Percentiles rank a stretch among this genome's conserved stretches.
phyloP scores from a whole-genome alignment of 2,888 invertebrate genomes.

The Carabus problematicus region DNA sequence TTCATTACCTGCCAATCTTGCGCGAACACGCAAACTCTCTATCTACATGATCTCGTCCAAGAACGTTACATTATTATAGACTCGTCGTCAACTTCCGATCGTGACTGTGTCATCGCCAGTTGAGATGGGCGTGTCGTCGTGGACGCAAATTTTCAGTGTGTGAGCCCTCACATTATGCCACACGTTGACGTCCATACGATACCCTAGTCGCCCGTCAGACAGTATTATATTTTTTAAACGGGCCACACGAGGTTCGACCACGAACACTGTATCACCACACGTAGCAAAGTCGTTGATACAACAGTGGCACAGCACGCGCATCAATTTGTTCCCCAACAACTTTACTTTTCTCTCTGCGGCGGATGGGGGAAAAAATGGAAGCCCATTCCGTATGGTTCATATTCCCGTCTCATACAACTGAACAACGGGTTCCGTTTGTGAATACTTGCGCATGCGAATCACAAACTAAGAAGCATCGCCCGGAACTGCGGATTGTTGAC shows the following conservation, averaged over 20 bases:
- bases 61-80: constrained; percentile 10
- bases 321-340: constrained; percentile 33
- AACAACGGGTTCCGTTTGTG: constrained; percentile 8
- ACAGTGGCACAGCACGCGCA: constrained; percentile 16
- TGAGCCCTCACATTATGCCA: constrained; percentile 5
- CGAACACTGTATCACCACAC: constrained; percentile 1
- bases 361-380: constrained; percentile 20
- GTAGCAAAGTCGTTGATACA: not conserved
- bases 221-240: not conserved
- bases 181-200: constrained; percentile 1
- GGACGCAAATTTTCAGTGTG: not conserved
- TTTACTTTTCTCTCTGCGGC: constrained; percentile 17
- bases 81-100: constrained; percentile 3
- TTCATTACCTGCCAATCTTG: constrained; percentile 37
- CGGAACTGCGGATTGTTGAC: constrained; percentile 42
- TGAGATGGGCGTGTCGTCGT: constrained; percentile 2
- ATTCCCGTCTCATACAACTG: not conserved
- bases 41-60: constrained; percentile 6
- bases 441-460: not conserved
- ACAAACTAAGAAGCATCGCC: not conserved
- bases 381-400: constrained; percentile 2
- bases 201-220: not conserved
- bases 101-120: constrained; percentile 1
- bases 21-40: not conserved
- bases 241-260: not conserved